Base-by-base conservation (phyloP, 2,888 invertebrate species). In the Calameuta filiformis region DNA sequence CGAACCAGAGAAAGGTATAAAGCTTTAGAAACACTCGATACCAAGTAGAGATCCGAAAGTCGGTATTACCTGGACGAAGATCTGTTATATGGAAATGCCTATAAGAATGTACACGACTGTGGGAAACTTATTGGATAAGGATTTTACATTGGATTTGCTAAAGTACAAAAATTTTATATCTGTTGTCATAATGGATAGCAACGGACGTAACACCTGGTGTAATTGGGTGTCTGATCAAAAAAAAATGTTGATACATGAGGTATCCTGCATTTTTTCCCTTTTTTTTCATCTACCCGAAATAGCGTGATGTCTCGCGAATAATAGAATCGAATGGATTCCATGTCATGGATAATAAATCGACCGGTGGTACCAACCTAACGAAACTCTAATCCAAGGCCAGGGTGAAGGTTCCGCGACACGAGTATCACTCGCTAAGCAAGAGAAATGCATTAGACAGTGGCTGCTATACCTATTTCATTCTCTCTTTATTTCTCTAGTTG, bases 261-360 rank as follows among this genome's bases (percentile, higher is more conserved):
- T 56, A 56, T 56, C 56, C 23, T 9, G 56, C 9, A 6, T 56
- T 56, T 56, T 56, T 40, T 37, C 15, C 4, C 6, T 40, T 69
- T 69, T 69, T 34, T 71, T 31, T 71, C 71, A 1, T 71, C 23
- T 31, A 34, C 12, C 71, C 71, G 33, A 71, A 31, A 33, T 31
- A 78, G 77, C 79, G 77, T 80, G 77, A 73, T 77, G 56, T 82
- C 79, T 79, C 78, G 80, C 79, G 78, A 80, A 83, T 83, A 83
- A 83, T 83, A 81, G 80, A 82, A 82, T 81, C 81, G 73, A 75
- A 76, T 74, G 81, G 82, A 82, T 83, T 81, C 76, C 79, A 78
- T 79, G 83, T 84, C 81, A 81, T 79, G 80, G 82, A 83, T 85
- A 86, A 86, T 86, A 86, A 86, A 86, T 86, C 76, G 85, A 82